Base-by-base conservation (phyloP, 2,113 vertebrate species). In the Coryphaenoides rupestris region DNA sequence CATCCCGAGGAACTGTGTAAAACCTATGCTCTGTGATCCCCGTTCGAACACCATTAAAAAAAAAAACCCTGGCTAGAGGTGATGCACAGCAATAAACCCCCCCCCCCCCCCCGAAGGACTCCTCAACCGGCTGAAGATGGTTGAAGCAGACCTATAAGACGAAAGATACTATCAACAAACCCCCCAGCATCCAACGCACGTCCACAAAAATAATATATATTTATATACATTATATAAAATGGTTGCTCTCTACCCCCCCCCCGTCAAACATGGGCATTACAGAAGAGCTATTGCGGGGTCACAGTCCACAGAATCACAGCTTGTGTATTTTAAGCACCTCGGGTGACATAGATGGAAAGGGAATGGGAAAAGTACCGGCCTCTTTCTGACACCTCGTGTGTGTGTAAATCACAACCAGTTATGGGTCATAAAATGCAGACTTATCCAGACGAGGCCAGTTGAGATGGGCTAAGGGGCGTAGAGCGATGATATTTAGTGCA, bases 1-100 rank as follows among this genome's bases (percentile, higher is more conserved):
- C 91, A 92, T 90, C 78, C 87, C 50, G 79, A 74, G 64, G 69
- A 66, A 83, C 83, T 84, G 82, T 72, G 83, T 88, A 82, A 86
- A 89, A 88, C 63, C 60, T 49, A 21, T 13, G 83, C 62, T 75
- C 83, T 65, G 80, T 69, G 21, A 84, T 80, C 81, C 74, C 72
- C 63, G 65, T n/a, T n/a, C n/a, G n/a, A n/a, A n/a, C n/a, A n/a
- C n/a, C n/a, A n/a, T n/a, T n/a, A n/a, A n/a, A n/a, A 65, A 76
- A 80, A 67, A 65, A 68, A 73, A 67, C 74, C 28, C 62, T 62
- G 66, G 57, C 73, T 76, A 55, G 57, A 59, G 63, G 53, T 45
- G 67, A 80, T 76, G 84, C 63, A 55, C 76, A 59, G 73, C 79
- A 79, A 70, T 89, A 87, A 90, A 89, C 84, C 65, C 59, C 67